Evolutionary conservation across 2,797 vertebrate genomes (phyloP).

Genomic region (Xyrichtys novacula): DNA sequence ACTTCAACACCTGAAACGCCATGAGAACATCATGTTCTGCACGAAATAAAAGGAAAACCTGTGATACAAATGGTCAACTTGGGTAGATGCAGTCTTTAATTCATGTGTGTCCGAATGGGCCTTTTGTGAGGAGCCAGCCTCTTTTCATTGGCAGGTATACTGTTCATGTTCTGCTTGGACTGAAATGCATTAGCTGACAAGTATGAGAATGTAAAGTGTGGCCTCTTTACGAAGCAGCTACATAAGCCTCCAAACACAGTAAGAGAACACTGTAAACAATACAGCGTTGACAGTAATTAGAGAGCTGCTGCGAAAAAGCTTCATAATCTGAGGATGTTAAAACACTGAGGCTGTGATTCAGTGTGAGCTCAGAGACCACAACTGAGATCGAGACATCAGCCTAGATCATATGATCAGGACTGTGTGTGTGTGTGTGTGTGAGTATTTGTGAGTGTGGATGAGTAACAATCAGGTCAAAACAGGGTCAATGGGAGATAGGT

Average conservation of each 20-base stretch:
- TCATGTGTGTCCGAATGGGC: conserved; percentile 45
- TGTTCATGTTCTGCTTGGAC: conserved; percentile 16
- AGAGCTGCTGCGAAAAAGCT: conserved; percentile 30
- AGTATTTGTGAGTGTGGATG: conserved; percentile 1
- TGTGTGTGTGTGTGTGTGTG: conserved; percentile 11
- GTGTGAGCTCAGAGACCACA: conserved; percentile 46
- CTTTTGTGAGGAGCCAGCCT: conserved; percentile 56
- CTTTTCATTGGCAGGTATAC: conserved; percentile 55
- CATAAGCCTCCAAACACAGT: conserved; percentile 8
- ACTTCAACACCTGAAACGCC: conserved; percentile 55
- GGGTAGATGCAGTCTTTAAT: conserved; percentile 30
- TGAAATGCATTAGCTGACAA: conserved; percentile 32
- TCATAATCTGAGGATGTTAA: neutral
- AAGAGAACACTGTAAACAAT: conserved; percentile 19
- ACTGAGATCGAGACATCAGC: conserved; percentile 24
- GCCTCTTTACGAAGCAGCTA: neutral
- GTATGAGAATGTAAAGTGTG: conserved; percentile 20
- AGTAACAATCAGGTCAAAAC: conserved; percentile 50
- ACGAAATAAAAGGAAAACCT: conserved; percentile 40
- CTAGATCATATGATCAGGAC: conserved; percentile 32
- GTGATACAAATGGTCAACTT: conserved; percentile 34
- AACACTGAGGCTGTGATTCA: conserved; percentile 31
- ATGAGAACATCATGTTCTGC: conserved; percentile 64
- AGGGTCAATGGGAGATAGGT: conserved; percentile 46
- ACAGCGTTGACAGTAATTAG: conserved; percentile 11